Base-by-base conservation (phyloP, 2,113 vertebrate species). In the Myotis lucifugus region DNA sequence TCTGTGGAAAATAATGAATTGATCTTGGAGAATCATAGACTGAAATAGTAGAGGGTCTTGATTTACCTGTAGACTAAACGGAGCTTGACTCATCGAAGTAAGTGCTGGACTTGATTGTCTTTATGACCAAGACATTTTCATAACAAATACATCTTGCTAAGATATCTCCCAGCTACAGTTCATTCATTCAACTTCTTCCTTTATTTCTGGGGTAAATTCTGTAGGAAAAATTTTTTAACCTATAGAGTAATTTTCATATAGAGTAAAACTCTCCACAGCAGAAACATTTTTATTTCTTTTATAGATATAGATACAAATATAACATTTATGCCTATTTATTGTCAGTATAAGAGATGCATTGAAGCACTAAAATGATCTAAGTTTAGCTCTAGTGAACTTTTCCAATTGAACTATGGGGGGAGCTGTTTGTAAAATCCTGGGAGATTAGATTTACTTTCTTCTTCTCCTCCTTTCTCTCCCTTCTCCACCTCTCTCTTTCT, bases 1-100 rank as follows among this genome's bases (percentile, higher is more conserved):
- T 17, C 70, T 91, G 23, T 74, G 73, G 42, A 77, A 78, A 95
- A 92, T 78, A 52, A 78, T 89, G n/a, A 84, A 27, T 52, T 78
- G 34, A 29, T 15, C 27, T 72, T 37, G n/a, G 34, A 88, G 46
- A 84, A 64, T 72, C 70, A 14, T 15, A 54, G 18, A 18, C 69
- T 72, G 32, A 78, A 91, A 56, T 37, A 83, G 19, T 83, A 85
- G 34, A 70, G 12, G 21, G 6, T 78, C 12, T 78, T 78, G 29
- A 7, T 78, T 34, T 46, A 70, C 54, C 84, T 83, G 54, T 9
- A 77, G 50, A 42, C 48, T 87, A 19, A 52, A 83, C 50, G 69
- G 69, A 61, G n/a, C 21, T 82, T 59, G 25, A 82, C 29, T 87
- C 9, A 32, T 73, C 19, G 8, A 48, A 59, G 32, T 83, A 48